phyloP scores from a whole-genome alignment of 2,113 vertebrate genomes.

The Archocentrus centrarchus region DNA sequence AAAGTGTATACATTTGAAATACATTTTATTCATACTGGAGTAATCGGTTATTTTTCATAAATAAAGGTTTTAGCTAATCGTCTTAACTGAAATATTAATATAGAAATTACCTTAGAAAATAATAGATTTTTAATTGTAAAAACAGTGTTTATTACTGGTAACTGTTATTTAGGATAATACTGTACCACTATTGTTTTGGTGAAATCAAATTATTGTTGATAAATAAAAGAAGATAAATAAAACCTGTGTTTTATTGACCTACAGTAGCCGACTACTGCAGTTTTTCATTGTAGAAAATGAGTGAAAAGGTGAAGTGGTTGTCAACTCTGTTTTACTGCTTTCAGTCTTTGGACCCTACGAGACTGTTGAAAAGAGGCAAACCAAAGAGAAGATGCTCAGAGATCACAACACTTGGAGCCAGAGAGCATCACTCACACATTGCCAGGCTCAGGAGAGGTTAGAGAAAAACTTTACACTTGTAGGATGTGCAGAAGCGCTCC shows the following conservation, averaged over 20 bases:
- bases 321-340: constrained; percentile 70
- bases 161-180: not conserved
- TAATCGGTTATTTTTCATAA: not conserved
- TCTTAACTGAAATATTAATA: not conserved
- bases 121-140: not conserved
- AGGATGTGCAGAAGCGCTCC: constrained; percentile 49
- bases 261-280: not conserved
- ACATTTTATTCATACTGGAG: not conserved
- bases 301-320: constrained; percentile 36
- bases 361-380: constrained; percentile 69
- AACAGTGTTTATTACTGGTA: not conserved
- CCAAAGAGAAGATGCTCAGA: constrained; percentile 68
- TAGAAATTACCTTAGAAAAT: not conserved
- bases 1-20: not conserved
- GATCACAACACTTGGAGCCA: not conserved
- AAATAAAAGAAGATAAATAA: no score
- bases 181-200: not conserved
- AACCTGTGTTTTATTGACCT: not conserved
- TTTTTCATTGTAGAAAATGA: constrained; percentile 5
- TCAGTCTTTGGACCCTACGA: constrained; percentile 78
- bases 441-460: not conserved
- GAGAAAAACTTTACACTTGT: not conserved
- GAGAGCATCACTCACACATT: constrained; percentile 25
- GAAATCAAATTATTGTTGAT: not conserved
- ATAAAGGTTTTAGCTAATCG: no score